A percentile compares a stretch with the other conserved stretches of the same genome.
phyloP scores from a whole-genome alignment of 2,888 invertebrate genomes.

The Atethmia centrago region DNA sequence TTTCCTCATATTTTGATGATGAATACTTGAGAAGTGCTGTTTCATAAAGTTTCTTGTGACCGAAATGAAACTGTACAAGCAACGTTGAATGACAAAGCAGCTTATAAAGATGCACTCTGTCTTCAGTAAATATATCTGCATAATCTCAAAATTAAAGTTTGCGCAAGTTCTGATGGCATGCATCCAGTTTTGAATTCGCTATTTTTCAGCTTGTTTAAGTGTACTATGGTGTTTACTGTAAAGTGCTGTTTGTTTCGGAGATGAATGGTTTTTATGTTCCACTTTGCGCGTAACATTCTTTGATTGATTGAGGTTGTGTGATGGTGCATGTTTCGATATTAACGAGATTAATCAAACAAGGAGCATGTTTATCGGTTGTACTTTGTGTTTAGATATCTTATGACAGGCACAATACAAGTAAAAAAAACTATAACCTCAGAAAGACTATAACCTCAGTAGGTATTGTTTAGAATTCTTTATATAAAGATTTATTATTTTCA shows the following conservation, averaged over 20 bases:
- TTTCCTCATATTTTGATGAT: slow-evolving; percentile 74
- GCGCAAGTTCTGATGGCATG: slow-evolving; percentile 62
- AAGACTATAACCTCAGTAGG: not conserved
- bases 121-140: slow-evolving; percentile 63
- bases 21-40: slow-evolving; percentile 69
- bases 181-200: slow-evolving; percentile 55
- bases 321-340: slow-evolving; percentile 49
- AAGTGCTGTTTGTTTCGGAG: slow-evolving; percentile 25
- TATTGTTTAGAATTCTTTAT: not conserved
- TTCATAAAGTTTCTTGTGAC: slow-evolving; percentile 70
- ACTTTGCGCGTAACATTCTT: slow-evolving; percentile 31
- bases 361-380: slow-evolving; percentile 31
- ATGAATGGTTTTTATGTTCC: slow-evolving; percentile 37
- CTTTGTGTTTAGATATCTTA: slow-evolving; percentile 15
- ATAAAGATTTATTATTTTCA: slow-evolving; percentile 26
- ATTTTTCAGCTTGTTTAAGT: slow-evolving; percentile 54
- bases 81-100: slow-evolving; percentile 66
- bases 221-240: slow-evolving; percentile 43
- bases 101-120: slow-evolving; percentile 59
- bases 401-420: slow-evolving; percentile 19
- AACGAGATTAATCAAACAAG: slow-evolving; percentile 54
- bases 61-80: slow-evolving; percentile 69
- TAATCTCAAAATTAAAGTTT: slow-evolving; percentile 66
- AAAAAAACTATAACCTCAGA: no score
- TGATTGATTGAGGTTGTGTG: slow-evolving; percentile 47